Base-by-base conservation (phyloP, 2,888 invertebrate genomes). In the Aricia artaxerxes region DNA sequence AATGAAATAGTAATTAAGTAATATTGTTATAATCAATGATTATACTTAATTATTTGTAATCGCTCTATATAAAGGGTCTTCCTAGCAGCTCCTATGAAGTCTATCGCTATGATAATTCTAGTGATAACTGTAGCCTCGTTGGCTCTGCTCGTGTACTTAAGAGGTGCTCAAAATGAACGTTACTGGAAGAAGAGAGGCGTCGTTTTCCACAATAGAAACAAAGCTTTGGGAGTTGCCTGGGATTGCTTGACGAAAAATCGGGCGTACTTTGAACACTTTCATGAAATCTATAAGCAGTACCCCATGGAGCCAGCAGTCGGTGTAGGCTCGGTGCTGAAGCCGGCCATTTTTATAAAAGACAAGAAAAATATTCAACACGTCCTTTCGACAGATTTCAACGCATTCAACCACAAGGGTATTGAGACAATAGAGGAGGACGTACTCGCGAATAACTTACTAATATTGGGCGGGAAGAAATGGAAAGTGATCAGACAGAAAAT, bases 401-500 rank as follows among this genome's bases (percentile, higher is more conserved):
- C 87, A 3, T 91, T 90, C 80, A 85, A 83, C 75, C 85, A 89
- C 73, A 84, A 90, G 84, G 91, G 89, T 0, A 40, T 88, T 24
- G 84, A 86, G 0, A 79, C 84, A 16, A 84, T 78, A 9, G 83
- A 87, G 11, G 83, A 84, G 0, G 90, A 91, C 77, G 81, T 83
- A 11, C 83, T 91, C 1, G 85, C 87, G 0, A 85, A 90, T 64
- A 90, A 87, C 78, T 80, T 90, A 4, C 82, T 90, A 2, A 82
- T 89, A 60, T 82, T 87, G 81, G 81, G 87, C 49, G 86, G 91
- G 1, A 86, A 86, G 13, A 75, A 86, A 81, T 92, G 92, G 93
- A 89, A 90, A 80, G 82, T 90, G n/a, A 84, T 91, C 35, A 84
- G 92, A n/a, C 90, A 91, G 75, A 90, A 87, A 73, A 82, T 93